Conservation (phyloP, 2,113 vertebrate genomes). For the Noctilio leporinus region DNA sequence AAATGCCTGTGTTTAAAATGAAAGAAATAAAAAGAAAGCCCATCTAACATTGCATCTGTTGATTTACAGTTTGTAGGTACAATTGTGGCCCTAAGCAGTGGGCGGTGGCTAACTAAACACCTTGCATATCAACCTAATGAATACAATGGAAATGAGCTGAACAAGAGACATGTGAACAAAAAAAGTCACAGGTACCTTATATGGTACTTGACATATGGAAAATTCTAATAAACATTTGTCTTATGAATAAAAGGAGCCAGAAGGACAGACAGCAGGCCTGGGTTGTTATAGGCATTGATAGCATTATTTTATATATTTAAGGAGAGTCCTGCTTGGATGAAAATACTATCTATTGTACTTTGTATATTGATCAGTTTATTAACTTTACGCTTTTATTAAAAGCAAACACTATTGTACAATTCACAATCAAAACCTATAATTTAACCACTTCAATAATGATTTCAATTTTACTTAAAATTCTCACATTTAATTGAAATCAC, state of each 20-base stretch:
- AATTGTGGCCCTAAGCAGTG: rapidly evolving
- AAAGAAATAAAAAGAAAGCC: background rate
- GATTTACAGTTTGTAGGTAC: background rate
- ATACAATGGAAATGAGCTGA: background rate
- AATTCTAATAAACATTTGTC: background rate
- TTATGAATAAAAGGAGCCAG: background rate
- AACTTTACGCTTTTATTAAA: background rate
- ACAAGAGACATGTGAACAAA: background rate
- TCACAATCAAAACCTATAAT: background rate
- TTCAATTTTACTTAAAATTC: background rate
- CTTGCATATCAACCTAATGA: background rate
- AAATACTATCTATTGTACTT: background rate
- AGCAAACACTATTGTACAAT: background rate
- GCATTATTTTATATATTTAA: background rate
- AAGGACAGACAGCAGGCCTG: background rate
- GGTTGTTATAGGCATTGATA: background rate
- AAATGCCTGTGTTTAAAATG: background rate
- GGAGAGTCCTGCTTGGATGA: background rate
- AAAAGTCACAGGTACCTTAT: background rate
- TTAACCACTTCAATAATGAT: background rate
- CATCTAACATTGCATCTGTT: too few species aligned
- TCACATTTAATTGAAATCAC: background rate
- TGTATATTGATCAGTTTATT: background rate
- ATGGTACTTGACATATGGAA: background rate
- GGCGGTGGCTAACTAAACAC: too few species aligned